Evolutionary conservation across 2,888 invertebrate species (phyloP).

Genomic region (Mesoligia furuncula): DNA sequence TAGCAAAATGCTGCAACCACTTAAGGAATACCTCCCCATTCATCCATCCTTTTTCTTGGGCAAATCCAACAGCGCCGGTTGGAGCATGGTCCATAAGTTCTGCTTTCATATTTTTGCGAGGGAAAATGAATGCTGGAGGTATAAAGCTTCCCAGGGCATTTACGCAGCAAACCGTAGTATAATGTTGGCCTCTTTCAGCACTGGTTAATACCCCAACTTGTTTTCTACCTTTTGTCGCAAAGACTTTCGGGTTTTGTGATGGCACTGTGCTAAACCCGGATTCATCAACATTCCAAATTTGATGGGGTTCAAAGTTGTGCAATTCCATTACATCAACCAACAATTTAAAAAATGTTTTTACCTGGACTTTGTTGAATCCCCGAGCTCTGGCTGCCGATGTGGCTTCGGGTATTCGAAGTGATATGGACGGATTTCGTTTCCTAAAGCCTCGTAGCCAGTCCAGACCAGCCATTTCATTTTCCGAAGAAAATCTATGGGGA

Average conservation of each 20-base stretch:
- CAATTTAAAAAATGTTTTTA: background rate
- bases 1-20: background rate
- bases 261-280: background rate
- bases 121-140: background rate
- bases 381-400: background rate
- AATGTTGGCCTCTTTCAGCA: background rate
- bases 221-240: background rate
- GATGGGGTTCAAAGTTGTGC: background rate
- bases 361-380: background rate
- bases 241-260: background rate
- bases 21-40: background rate
- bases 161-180: background rate
- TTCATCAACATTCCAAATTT: background rate
- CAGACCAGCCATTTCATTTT: background rate
- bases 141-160: background rate
- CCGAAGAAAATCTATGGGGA: background rate
- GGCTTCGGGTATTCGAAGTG: background rate
- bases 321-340: background rate
- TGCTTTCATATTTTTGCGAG: background rate
- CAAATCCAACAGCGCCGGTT: background rate
- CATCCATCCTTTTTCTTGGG: background rate
- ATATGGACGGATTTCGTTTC: background rate
- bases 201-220: background rate
- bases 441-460: background rate
- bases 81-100: background rate